Percentiles rank a stretch among this genome's conserved stretches.
Evolutionary conservation across 2,113 vertebrate genomes (phyloP).

Genomic region (Manacus vitellinus): DNA sequence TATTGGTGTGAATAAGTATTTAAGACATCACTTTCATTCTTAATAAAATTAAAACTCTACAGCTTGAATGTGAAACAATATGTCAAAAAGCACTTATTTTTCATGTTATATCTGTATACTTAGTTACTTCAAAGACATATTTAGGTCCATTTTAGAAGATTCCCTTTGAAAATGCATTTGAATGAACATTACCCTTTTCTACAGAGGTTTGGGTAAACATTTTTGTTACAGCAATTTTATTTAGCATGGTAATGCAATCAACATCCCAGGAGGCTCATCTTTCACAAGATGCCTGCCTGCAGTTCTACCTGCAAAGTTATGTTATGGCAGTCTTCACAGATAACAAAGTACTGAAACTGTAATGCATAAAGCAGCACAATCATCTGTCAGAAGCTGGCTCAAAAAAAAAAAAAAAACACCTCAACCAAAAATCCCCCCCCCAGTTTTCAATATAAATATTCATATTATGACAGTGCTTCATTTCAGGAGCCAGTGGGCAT

Average conservation of each 20-base stretch:
- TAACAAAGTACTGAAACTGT: background rate
- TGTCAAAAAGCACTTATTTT: background rate
- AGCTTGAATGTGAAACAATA: background rate
- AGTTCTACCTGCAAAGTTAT: background rate
- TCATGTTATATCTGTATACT: background rate
- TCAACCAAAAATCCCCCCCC: background rate
- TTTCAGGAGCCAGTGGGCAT: conserved; percentile 53
- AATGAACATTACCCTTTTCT: background rate
- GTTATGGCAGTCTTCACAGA: background rate
- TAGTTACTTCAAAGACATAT: background rate
- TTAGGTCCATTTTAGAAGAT: background rate
- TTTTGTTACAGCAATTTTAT: conserved; percentile 49
- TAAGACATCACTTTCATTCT: background rate
- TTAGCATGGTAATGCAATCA: conserved; percentile 37
- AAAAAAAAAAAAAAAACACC: background rate
- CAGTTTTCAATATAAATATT: background rate
- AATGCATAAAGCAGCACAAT: background rate
- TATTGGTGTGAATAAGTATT: background rate
- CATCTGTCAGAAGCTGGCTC: background rate
- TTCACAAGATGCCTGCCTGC: conserved; percentile 8
- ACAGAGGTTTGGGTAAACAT: background rate
- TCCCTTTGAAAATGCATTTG: conserved; percentile 11
- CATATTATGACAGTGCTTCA: conserved; percentile 29
- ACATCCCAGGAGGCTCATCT: background rate
- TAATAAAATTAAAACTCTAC: background rate